Base-by-base conservation (phyloP, 2,113 vertebrate species). In the Zosterops borbonicus region DNA sequence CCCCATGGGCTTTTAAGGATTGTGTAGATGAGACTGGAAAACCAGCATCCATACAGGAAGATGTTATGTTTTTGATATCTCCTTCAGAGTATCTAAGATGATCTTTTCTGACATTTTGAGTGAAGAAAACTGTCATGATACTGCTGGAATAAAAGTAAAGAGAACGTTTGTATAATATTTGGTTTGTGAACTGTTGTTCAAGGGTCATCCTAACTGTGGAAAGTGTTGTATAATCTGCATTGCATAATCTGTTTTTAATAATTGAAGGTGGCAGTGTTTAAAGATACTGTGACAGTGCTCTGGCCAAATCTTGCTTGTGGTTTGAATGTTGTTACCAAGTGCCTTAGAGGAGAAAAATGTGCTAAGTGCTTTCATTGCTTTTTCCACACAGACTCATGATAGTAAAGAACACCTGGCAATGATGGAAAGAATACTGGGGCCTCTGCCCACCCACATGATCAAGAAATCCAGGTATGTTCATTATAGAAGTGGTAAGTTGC, bases 361-460 rank as follows among this genome's bases (percentile, higher is more conserved):
- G 9, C 0, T 29, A 22, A 79, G 39, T 28, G 27, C 5, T 15
- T 83, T 87, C 13, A 12, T 35, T 89, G 64, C 35, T 92, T 78
- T 80, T 76, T 91, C 17, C 83, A 20, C 96, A 90, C 93, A 99
- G 99, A 99, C 99, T 8, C 99, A 99, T 75, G 99, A 99, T 93
- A 99, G 99, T 94, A 99, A 99, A 95, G 99, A 99, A 83, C 99
- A 99, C 85, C 96, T 99, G n/a, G 99, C 99, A 67, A 99, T 99
- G 99, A 99, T 99, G 99, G 99, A 99, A 93, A 98, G 98, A 90
- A 99, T 99, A 74, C 94, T 99, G 46, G 99, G 99, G 47, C 99
- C 99, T 62, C 98, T 99, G 84, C 99, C 99, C 39, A 18, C 97
- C 73, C 97, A 99, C 78, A 99, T 99, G 94, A 98, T 99, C 92